Base-by-base conservation (phyloP, 2,888 invertebrate species). In the Orthosia gracilis region DNA sequence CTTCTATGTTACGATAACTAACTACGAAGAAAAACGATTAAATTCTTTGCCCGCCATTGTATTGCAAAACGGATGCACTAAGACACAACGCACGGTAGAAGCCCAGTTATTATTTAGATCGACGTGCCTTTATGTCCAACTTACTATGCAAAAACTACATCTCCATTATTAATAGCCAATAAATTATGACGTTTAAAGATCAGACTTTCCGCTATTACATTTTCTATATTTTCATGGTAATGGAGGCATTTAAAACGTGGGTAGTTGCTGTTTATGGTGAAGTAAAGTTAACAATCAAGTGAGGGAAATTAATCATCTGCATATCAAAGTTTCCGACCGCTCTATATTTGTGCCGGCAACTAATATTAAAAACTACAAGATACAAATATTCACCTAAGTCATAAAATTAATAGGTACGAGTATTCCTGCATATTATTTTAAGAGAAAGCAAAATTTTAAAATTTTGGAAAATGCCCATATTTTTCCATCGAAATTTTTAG, bases 11-110 rank as follows among this genome's bases (percentile, higher is more conserved):
- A 82, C 81, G 67, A 78, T 81, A 81, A 77, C 77, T 69, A 63
- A 59, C 67, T 84, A 84, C 85, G 64, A 68, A 69, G 80, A 85
- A 84, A 72, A 82, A 64, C 80, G 78, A 85, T 85, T 84, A 85
- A 76, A 82, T 85, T 73, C 85, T 85, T 74, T 69, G 52, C 67
- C 69, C 31, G 21, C 69, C 66, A 85, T 84, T 80, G 73, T 74
- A 77, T 82, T 82, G 74, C 78, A 80, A 73, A 75, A 26, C 71
- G 76, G 40, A 59, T 54, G 67, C 67, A 78, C 62, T 68, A 40
- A 72, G 59, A 73, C 71, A 58, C 77, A 31, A 49, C n/a, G 55
- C 78, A 84, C 85, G 78, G 78, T 79, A 66, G 58, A 71, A 50
- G 55, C 78, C 70, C 70, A 85, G 80, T 76, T 80, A 82, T 74